A percentile compares a stretch with the other conserved stretches of the same genome.
Evolutionary conservation across 1,140 invertebrate genomes (phyloP).

Genomic region (Pseudoatta argentina): DNA sequence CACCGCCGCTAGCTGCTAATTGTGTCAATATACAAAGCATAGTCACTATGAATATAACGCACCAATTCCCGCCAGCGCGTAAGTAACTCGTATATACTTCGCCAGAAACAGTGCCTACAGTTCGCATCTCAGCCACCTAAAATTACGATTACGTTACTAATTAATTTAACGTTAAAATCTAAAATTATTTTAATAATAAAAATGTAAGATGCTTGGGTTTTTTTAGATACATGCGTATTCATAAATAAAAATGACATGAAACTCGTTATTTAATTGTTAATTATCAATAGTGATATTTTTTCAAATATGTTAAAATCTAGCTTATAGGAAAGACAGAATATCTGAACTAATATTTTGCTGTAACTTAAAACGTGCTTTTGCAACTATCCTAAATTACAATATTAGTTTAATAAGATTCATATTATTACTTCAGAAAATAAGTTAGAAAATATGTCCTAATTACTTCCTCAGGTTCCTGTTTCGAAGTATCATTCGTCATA

Average conservation of each 20-base stretch:
- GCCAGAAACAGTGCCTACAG: slow-evolving; percentile 85
- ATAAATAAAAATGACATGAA: neutral
- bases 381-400: neutral
- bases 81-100: slow-evolving; percentile 91
- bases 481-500: slow-evolving; percentile 78
- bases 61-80: slow-evolving; percentile 88
- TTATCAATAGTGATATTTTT: neutral
- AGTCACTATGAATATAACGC: slow-evolving; percentile 87
- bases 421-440: neutral
- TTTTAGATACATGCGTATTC: no score
- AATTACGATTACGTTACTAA: slow-evolving; percentile 18
- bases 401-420: neutral
- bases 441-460: neutral
- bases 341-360: neutral
- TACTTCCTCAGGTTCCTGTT: slow-evolving; percentile 80
- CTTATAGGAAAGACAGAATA: neutral
- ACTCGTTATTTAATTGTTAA: neutral
- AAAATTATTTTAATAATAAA: no score
- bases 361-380: neutral
- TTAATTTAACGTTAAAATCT: neutral
- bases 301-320: neutral
- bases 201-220: no score
- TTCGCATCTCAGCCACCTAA: slow-evolving; percentile 84
- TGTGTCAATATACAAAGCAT: slow-evolving; percentile 90
- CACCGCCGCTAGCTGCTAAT: slow-evolving; percentile 89